Conservation (phyloP, 1,140 invertebrate genomes). For the Sarcophaga bullata region DNA sequence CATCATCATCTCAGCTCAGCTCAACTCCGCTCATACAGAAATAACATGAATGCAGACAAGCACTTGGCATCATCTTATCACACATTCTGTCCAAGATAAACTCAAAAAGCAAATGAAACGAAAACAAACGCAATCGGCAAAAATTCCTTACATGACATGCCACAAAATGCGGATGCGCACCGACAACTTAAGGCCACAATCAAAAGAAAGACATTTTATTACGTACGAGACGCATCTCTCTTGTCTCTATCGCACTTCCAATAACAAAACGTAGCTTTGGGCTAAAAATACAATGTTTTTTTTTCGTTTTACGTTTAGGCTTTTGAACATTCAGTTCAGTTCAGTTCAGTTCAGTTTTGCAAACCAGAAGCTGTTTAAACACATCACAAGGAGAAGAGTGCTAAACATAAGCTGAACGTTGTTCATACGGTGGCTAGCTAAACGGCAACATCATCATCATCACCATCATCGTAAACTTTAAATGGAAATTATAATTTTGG, state of each 20-base stretch:
- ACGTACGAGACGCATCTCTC: neutral
- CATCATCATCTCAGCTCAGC: neutral
- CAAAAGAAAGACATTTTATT: neutral
- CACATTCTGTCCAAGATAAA: slow-evolving; percentile 32
- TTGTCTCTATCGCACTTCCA: neutral
- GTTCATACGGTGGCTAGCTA: neutral
- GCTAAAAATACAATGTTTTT: neutral
- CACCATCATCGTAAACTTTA: neutral
- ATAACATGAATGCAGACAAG: neutral
- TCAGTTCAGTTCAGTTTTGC: slow-evolving; percentile 7
- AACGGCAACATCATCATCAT: neutral
- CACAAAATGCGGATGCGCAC: slow-evolving; percentile 12
- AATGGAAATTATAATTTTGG: slow-evolving; percentile 6
- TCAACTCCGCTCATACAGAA: too few relatives aligned
- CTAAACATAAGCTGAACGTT: too few relatives aligned
- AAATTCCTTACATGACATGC: slow-evolving; percentile 35
- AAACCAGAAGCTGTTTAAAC: slow-evolving; percentile 4
- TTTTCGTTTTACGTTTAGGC: neutral
- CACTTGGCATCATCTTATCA: slow-evolving; percentile 17
- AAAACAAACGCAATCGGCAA: slow-evolving; percentile 13
- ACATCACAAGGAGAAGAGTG: neutral
- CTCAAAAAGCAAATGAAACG: neutral
- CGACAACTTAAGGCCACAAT: neutral
- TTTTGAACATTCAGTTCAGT: neutral
- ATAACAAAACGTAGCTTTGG: neutral